Evolutionary conservation across 2,113 vertebrate species (phyloP).

Genomic region (Struthidea cinerea): DNA sequence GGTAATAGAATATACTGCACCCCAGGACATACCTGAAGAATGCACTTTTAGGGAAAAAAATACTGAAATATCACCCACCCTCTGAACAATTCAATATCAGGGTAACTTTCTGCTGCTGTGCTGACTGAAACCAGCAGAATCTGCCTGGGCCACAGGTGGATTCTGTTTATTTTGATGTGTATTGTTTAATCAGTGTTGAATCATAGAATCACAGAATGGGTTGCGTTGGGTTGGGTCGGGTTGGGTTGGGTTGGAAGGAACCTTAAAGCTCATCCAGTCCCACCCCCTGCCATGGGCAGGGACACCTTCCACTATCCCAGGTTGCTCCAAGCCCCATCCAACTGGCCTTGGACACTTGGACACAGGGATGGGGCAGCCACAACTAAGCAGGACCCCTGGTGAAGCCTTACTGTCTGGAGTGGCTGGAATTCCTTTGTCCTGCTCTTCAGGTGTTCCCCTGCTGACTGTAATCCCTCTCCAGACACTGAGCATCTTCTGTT

Average conservation of each 20-base stretch:
- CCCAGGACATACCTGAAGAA: no score
- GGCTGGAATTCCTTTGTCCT: neutral
- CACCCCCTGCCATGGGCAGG: neutral
- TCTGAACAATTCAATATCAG: neutral
- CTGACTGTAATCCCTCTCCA: neutral
- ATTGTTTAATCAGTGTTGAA: neutral
- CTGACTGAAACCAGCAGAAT: neutral
- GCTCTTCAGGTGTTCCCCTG: neutral
- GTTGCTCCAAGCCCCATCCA: rapidly evolving
- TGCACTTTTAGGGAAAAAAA: neutral
- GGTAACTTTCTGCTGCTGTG: neutral
- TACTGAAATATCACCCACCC: neutral
- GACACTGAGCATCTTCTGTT: neutral
- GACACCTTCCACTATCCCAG: neutral
- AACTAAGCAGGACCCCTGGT: neutral
- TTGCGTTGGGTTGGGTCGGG: no score
- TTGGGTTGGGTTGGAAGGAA: neutral
- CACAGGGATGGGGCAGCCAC: neutral
- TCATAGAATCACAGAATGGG: neutral
- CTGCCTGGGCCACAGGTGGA: neutral
- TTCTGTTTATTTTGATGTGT: neutral
- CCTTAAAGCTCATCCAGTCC: neutral
- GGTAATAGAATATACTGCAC: no score
- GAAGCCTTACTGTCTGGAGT: neutral
- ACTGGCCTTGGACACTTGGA: rapidly evolving